These are phyloP conservation scores for Augochlora pura DNA, from an alignment of 1,140 invertebrate species.

Conservation along the genomic window DNA sequence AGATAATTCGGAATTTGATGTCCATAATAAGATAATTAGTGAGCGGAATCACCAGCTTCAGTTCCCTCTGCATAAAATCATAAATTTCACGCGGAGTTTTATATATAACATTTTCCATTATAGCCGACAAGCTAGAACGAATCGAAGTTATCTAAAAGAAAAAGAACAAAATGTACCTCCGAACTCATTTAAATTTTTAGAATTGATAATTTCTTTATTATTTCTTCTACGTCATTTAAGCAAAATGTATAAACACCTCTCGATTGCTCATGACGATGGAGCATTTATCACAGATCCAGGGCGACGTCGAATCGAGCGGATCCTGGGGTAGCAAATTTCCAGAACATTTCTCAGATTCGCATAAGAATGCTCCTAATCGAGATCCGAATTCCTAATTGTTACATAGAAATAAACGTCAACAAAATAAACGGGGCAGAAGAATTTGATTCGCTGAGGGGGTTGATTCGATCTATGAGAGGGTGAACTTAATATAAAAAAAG, in stretches of 20 bases:
- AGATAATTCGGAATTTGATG: slow-evolving; percentile 70
- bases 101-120: slow-evolving; percentile 53
- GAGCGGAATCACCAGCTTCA: slow-evolving; percentile 61
- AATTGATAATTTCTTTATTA: too few relatives aligned
- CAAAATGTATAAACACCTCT: slow-evolving; percentile 59
- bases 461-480: too few relatives aligned
- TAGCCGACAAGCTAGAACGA: slow-evolving; percentile 56
- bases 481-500: too few relatives aligned
- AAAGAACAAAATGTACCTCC: background rate
- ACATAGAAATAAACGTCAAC: background rate
- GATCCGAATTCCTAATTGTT: slow-evolving; percentile 69
- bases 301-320: slow-evolving; percentile 53
- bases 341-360: slow-evolving; percentile 62
- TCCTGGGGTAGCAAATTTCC: slow-evolving; percentile 64
- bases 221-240: too few relatives aligned
- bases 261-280: slow-evolving; percentile 51
- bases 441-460: too few relatives aligned
- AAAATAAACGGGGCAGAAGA: too few relatives aligned
- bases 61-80: slow-evolving; percentile 61
- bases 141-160: slow-evolving; percentile 68
- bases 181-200: too few relatives aligned
- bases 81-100: slow-evolving; percentile 59
- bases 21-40: slow-evolving; percentile 69
- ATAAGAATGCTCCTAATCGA: slow-evolving; percentile 66
- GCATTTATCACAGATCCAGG: slow-evolving; percentile 69